phyloP scores from a whole-genome alignment of 2,797 vertebrate genomes.

The Poecilia gillii region DNA sequence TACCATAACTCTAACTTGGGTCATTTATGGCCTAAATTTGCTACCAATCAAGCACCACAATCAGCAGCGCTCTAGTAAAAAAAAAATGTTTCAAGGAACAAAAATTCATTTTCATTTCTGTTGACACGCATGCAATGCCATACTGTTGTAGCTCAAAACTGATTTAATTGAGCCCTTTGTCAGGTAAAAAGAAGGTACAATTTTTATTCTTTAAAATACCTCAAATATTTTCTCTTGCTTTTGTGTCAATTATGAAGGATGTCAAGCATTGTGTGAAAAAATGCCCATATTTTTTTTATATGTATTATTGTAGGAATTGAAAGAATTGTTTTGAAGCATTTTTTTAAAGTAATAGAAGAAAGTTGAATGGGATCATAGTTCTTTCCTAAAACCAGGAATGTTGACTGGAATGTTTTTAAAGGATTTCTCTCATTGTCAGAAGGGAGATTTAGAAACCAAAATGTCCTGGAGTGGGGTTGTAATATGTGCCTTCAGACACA shows the following conservation, averaged over 20 bases:
- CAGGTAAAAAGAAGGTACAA: not conserved
- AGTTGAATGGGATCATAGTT: slow-evolving; percentile 25
- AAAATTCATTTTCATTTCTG: not conserved
- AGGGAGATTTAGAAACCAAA: slow-evolving; percentile 19
- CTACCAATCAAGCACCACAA: not conserved
- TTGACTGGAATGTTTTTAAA: not conserved
- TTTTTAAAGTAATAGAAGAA: slow-evolving; percentile 4
- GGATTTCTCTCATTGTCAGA: slow-evolving; percentile 5
- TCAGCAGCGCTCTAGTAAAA: not conserved
- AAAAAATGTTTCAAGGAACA: not conserved
- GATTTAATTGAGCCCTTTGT: not conserved
- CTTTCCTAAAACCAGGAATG: slow-evolving; percentile 7
- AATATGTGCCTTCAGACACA: slow-evolving; percentile 65
- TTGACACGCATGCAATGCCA: not conserved
- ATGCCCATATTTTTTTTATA: not conserved
- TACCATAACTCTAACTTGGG: not conserved
- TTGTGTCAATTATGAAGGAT: slow-evolving; percentile 8
- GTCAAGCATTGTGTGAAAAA: not conserved
- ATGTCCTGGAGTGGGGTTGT: slow-evolving; percentile 34
- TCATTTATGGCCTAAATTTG: not conserved
- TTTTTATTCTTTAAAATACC: not conserved
- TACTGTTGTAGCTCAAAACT: not conserved
- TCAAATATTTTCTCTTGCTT: not conserved
- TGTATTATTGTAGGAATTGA: slow-evolving; percentile 2
- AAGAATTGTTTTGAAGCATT: slow-evolving; percentile 12